These are phyloP conservation scores for Alitta virens DNA, from an alignment of 2,888 invertebrate species.

Conservation along the genomic window DNA sequence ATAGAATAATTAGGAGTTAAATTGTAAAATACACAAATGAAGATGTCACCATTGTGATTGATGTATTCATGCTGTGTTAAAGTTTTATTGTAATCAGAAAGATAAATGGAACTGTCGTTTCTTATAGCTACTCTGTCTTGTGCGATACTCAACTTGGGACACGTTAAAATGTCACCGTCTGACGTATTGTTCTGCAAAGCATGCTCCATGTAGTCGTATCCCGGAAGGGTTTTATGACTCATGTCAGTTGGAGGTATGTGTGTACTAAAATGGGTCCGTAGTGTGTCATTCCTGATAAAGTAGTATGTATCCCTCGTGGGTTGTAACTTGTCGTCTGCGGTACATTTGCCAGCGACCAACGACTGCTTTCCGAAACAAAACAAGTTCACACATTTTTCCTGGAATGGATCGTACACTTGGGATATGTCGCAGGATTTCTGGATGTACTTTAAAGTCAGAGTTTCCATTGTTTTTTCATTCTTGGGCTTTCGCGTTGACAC, in stretches of 20 bases:
- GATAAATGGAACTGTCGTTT: not conserved
- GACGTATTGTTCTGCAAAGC: not conserved
- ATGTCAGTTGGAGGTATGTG: too few species aligned
- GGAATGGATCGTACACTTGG: constrained; percentile 29
- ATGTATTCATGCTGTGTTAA: not conserved
- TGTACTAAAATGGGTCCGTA: too few species aligned
- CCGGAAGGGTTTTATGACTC: too few species aligned
- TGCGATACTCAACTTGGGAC: not conserved
- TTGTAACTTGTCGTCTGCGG: not conserved
- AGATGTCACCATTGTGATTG: not conserved
- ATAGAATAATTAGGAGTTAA: not conserved
- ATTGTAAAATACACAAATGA: not conserved
- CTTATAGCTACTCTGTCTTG: not conserved
- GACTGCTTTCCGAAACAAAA: constrained; percentile 12
- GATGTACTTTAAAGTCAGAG: too few species aligned
- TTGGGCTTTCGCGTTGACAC: not conserved
- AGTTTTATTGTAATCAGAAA: not conserved
- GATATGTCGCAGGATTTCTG: constrained; percentile 12
- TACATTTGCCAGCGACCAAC: not conserved
- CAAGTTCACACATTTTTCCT: constrained; percentile 17
- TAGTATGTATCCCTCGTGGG: too few species aligned
- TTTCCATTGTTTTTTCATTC: too few species aligned
- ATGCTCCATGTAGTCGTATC: not conserved
- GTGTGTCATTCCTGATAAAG: too few species aligned
- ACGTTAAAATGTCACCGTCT: not conserved